Evolutionary conservation across 2,797 vertebrate species (phyloP).

Genomic region (Tachyglossus aculeatus): DNA sequence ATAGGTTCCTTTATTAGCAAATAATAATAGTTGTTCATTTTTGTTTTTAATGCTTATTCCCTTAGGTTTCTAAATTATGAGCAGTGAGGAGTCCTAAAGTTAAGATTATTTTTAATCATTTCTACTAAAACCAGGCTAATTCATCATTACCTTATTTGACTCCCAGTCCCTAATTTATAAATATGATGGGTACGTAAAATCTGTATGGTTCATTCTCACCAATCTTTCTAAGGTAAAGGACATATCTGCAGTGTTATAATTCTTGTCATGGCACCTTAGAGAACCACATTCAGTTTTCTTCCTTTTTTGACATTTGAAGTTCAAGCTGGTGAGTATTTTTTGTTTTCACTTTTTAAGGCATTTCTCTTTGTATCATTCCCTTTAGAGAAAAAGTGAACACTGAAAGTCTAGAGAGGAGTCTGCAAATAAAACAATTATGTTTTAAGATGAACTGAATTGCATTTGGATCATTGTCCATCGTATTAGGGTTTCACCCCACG

Average conservation of each 20-base stretch:
- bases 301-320: background rate
- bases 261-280: background rate
- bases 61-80: accelerated
- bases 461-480: too few relatives aligned
- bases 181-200: background rate
- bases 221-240: background rate
- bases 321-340: background rate
- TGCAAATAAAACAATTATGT: too few relatives aligned
- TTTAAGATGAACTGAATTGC: too few relatives aligned
- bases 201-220: background rate
- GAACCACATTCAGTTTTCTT: background rate
- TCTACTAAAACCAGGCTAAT: background rate
- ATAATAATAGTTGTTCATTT: too few relatives aligned
- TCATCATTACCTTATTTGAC: background rate
- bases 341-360: background rate
- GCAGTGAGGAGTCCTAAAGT: background rate
- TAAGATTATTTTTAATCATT: background rate
- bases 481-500: too few relatives aligned
- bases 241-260: background rate
- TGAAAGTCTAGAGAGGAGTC: too few relatives aligned
- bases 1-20: too few relatives aligned
- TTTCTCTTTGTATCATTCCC: background rate
- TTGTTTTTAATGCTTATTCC: background rate
- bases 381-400: too few relatives aligned
- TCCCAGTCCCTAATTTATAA: background rate